Evolutionary conservation across 2,888 invertebrate genomes (phyloP), one percentile per base, ranked within the genome.

Genomic region (Lithophane ornitopus): DNA sequence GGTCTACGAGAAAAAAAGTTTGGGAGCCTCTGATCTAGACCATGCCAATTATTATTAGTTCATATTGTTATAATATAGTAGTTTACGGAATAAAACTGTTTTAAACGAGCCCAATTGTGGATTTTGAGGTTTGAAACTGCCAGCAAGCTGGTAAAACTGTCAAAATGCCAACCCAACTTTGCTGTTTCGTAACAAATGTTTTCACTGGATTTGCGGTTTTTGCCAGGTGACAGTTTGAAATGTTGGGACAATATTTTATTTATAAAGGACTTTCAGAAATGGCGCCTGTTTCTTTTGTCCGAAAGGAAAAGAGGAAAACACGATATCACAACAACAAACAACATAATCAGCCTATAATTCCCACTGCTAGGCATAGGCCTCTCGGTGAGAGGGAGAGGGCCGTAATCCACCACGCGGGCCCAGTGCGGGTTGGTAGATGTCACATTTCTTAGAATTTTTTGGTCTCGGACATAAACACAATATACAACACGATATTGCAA

Each of bases 141-240:
- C 14, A 78, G 52, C 54, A 26, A 66, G 66, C 58, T 70, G 61
- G 72, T 66, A 66, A 59, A 80, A 72, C 77, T 82, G 82, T 85
- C 87, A 82, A 75, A 75, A 78, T 49, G 76, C 56, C 87, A 76
- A 76, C 11, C 49, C 63, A 69, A 73, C 44, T 74, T 71, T 41
- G 67, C 59, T 56, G 62, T 73, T 74, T 72, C 56, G 68, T 61
- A 77, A 70, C 44, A 74, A 85, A 74, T 76, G 22, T 73, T 80
- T 72, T 67, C 63, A 70, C 56, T 75, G 62, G 56, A 66, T 59
- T 59, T 65, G 49, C 49, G 72, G 76, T 78, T 70, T 76, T 70
- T 70, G 52, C 41, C 74, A 77, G 82, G 82, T 78, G 78, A 76
- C 78, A 76, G 49, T 76, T 72, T 69, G 52, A 80, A 74, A 70